Percentiles rank a stretch among this genome's conserved stretches.
phyloP scores from a whole-genome alignment of 53 echinoderm and acorn worm species.

The Actinopyga echinites region DNA sequence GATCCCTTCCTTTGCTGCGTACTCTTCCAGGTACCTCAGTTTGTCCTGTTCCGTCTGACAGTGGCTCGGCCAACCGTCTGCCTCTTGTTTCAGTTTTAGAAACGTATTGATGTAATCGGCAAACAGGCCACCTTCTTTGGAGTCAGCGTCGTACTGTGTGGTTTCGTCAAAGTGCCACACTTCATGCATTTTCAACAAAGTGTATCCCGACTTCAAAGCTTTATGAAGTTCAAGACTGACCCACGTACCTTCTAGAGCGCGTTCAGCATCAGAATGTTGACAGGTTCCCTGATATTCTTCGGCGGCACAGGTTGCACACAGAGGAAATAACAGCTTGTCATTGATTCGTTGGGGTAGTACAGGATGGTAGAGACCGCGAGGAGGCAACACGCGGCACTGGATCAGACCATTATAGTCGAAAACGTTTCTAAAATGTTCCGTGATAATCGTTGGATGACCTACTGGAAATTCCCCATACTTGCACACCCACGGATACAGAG shows the following conservation, averaged over 20 bases:
- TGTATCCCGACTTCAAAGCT: too few relatives aligned
- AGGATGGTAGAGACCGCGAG: conserved; percentile 51
- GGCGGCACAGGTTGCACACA: conserved; percentile 44
- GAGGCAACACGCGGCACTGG: conserved; percentile 57
- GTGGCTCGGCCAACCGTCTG: conserved; percentile 58
- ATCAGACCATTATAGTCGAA: conserved; percentile 51
- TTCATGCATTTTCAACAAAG: conserved; percentile 46
- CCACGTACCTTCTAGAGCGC: conserved; percentile 55
- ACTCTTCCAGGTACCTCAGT: conserved; percentile 23
- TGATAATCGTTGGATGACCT: conserved; percentile 56
- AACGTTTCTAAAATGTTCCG: conserved; percentile 47
- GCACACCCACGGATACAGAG: conserved; percentile 61
- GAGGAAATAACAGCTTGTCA: conserved; percentile 58
- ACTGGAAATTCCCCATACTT: conserved; percentile 53
- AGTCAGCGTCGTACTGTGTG: conserved; percentile 5
- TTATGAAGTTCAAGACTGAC: conserved; percentile 53
- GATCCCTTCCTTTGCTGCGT: neutral
- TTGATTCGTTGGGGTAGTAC: conserved; percentile 51
- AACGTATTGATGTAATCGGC: conserved; percentile 62
- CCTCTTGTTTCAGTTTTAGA: conserved; percentile 67
- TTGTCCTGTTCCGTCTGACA: conserved; percentile 34
- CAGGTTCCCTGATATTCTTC: neutral
- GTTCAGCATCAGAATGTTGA: conserved; percentile 52
- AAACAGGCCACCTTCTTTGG: too few relatives aligned
- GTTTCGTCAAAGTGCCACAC: conserved; percentile 58